phyloP scores from a whole-genome alignment of 2,113 vertebrate genomes.

The Ancistrus triradiatus region DNA sequence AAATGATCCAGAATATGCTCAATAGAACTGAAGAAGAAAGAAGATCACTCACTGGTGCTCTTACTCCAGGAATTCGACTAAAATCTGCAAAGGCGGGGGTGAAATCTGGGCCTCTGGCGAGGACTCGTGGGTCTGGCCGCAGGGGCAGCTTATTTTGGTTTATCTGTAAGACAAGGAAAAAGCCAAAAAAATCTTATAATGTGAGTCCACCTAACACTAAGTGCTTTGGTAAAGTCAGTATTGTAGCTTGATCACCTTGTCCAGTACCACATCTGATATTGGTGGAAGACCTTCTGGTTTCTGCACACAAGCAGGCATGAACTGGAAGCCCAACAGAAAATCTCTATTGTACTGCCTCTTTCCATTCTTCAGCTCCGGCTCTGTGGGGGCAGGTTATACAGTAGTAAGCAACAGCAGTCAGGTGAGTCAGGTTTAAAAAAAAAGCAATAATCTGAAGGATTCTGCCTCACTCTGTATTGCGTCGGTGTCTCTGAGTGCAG shows the following conservation, averaged over 20 bases:
- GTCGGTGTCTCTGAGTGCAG: conserved; percentile 69
- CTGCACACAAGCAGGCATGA: conserved; percentile 88
- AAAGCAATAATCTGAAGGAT: conserved; percentile 45
- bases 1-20: no score
- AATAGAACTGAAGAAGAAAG: no score
- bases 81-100: conserved; percentile 96
- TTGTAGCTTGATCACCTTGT: conserved; percentile 74
- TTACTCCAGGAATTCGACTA: conserved; percentile 78
- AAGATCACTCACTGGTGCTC: conserved; percentile 77
- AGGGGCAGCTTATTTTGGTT: conserved; percentile 88
- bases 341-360: conserved; percentile 90
- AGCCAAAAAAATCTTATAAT: conserved; percentile 1
- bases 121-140: conserved; percentile 82
- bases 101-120: conserved; percentile 93
- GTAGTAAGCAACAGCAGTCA: background rate
- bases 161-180: conserved; percentile 83
- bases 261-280: conserved; percentile 96
- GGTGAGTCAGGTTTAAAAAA: conserved; percentile 2
- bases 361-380: conserved; percentile 70
- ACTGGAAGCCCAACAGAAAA: conserved; percentile 92
- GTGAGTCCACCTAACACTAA: background rate
- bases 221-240: background rate
- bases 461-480: conserved; percentile 43
- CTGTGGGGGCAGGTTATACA: conserved; percentile 43
- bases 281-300: conserved; percentile 92